These are phyloP conservation scores for Taeniopygia guttata DNA, from an alignment of 2,797 vertebrate genomes.

Conservation along the genomic window DNA sequence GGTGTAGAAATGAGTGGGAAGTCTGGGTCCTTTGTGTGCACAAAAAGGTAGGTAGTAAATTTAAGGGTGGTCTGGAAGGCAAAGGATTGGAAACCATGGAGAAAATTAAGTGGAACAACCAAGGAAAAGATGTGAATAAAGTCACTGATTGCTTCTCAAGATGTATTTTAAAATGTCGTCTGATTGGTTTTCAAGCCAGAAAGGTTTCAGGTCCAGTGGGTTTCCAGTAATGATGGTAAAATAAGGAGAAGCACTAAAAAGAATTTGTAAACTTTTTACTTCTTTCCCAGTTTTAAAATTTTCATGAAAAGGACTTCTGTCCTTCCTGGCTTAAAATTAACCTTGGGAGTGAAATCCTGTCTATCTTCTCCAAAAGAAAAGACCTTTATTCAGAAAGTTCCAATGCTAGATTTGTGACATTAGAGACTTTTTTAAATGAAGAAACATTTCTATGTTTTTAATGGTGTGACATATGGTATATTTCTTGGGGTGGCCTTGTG, in stretches of 20 bases:
- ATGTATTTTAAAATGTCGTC: slow-evolving; percentile 25
- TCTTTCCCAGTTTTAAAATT: slow-evolving; percentile 18
- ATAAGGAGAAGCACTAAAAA: slow-evolving; percentile 9
- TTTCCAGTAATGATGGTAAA: slow-evolving; percentile 35
- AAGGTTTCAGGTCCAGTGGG: slow-evolving; percentile 12
- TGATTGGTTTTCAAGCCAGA: slow-evolving; percentile 37
- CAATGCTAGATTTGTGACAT: not conserved
- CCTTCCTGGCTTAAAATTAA: slow-evolving; percentile 18
- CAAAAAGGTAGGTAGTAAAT: not conserved
- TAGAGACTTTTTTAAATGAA: not conserved
- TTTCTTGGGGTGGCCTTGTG: not conserved
- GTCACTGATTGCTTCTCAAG: slow-evolving; percentile 27
- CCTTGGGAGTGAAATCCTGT: not conserved
- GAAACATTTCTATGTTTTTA: not conserved
- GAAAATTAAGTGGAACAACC: not conserved
- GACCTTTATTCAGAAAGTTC: not conserved
- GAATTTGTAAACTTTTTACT: slow-evolving; percentile 32
- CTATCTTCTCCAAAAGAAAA: slow-evolving; percentile 14
- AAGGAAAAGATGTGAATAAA: slow-evolving; percentile 19
- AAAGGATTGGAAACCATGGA: not conserved
- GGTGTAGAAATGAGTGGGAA: not conserved
- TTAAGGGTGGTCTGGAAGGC: not conserved
- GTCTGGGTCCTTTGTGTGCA: not conserved
- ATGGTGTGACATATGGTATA: not conserved
- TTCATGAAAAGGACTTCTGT: slow-evolving; percentile 40